These are phyloP conservation scores for Lepus europaeus DNA, from an alignment of 2,113 vertebrate genomes.

Conservation along the genomic window DNA sequence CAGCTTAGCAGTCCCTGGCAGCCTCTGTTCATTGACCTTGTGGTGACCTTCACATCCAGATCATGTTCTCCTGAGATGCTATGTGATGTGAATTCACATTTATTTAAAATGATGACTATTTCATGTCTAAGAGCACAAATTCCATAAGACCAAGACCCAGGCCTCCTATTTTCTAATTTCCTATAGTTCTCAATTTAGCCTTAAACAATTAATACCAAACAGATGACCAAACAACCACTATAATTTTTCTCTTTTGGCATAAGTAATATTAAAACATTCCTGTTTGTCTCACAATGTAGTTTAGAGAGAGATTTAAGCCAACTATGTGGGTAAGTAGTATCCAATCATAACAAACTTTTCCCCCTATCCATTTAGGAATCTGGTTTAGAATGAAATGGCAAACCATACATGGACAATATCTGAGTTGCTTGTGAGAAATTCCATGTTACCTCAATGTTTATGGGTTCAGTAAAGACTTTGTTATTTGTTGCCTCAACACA, in stretches of 20 bases:
- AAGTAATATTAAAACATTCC: background rate
- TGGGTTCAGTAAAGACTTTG: background rate
- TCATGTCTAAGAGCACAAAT: background rate
- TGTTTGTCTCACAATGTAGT: background rate
- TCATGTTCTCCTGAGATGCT: background rate
- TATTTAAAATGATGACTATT: background rate
- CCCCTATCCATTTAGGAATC: background rate
- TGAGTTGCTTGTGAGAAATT: constrained; percentile 21
- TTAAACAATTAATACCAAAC: constrained; percentile 27
- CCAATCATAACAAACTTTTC: background rate
- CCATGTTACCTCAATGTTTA: background rate
- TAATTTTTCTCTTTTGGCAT: background rate
- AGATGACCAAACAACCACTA: background rate
- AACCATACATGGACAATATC: constrained; percentile 23
- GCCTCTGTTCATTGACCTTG: background rate
- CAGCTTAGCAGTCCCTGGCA: no score
- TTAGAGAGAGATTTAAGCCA: background rate
- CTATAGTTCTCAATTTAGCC: background rate
- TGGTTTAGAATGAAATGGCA: constrained; percentile 34
- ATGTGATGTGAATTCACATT: background rate
- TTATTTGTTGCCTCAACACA: constrained; percentile 5
- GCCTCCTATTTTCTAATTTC: constrained; percentile 46
- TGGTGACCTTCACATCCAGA: background rate
- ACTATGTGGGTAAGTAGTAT: constrained; percentile 37
- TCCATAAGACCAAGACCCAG: background rate